Evolutionary conservation across 2,888 invertebrate species (phyloP), one percentile per base, ranked within the genome.

Genomic region (Alsophila aescularia): DNA sequence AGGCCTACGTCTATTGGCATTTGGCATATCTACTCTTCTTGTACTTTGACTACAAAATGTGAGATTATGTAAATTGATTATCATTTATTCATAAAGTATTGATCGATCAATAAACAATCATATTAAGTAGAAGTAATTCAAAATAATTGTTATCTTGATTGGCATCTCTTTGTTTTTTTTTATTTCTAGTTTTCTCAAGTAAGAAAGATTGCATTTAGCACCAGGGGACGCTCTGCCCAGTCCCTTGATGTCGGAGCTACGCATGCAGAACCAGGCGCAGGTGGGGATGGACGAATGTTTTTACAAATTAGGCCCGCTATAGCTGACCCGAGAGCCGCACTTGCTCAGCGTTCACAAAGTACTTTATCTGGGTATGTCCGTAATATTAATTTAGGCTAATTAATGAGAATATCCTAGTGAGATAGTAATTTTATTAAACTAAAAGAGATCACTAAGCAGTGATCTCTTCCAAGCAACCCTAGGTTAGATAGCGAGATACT

Each of bases 301-400:
- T 69, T 92, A 52, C 92, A 92, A 72, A 92, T 92, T 49, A 79
- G 81, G 58, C 92, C 92, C 10, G 92, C 92, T 1, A 71, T 91
- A 58, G 83, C 90, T 15, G 91, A 90, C 62, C 77, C 85, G 0
- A 77, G 86, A 60, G 72, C 77, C 43, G 72, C 79, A 12, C 70
- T 81, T 44, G 73, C 79, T 31, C 87, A 87, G 60, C 82, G 93
- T 37, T 93, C 93, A 3, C 87, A 93, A 62, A 92, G 93, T 59
- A 92, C 90, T 41, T 72, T 93, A 62, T 69, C 84, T 2, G 81
- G 89, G 90, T 90, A 73, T 68, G 69, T 58, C 24, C 24, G 5
- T 24, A 24, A 24, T 24, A 24, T 7, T 24, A 24, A 7, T 24
- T 24, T 1, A 24, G 24, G 7, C 24, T 24, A 24, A 6, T 24